These are phyloP conservation scores for Cryptotis parvus DNA, from an alignment of 2,113 vertebrate genomes.

Conservation along the genomic window DNA sequence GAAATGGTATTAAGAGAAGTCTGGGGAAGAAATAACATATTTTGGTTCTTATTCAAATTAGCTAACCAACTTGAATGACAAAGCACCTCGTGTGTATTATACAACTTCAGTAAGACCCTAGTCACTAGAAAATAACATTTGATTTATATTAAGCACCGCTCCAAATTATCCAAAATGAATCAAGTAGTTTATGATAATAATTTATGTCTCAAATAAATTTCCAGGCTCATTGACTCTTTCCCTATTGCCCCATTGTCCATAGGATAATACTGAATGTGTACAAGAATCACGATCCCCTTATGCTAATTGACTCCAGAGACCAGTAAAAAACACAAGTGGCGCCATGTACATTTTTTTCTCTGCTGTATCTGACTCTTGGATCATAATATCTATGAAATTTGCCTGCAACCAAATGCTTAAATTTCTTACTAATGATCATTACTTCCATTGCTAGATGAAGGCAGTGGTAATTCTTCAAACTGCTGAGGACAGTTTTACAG, in stretches of 20 bases:
- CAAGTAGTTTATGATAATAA: constrained; percentile 41
- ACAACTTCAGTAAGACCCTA: constrained; percentile 13
- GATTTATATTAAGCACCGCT: constrained; percentile 23
- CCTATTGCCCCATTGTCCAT: background rate
- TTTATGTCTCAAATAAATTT: background rate
- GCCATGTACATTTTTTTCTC: constrained; percentile 18
- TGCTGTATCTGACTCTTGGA: background rate
- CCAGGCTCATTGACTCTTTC: background rate
- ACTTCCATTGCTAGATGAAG: constrained; percentile 44
- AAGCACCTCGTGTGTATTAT: constrained; percentile 60
- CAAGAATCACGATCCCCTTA: background rate
- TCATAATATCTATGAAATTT: constrained; percentile 18
- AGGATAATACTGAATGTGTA: background rate
- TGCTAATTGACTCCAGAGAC: background rate
- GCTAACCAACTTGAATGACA: constrained; percentile 58
- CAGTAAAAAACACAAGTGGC: background rate
- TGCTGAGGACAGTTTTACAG: constrained; percentile 54
- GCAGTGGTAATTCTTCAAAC: constrained; percentile 42
- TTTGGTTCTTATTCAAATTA: constrained; percentile 64
- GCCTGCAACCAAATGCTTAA: constrained; percentile 48
- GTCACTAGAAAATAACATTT: constrained; percentile 37
- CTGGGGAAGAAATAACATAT: constrained; percentile 48
- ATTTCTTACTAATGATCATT: constrained; percentile 51
- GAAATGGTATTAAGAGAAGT: constrained; percentile 58
- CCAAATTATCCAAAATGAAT: constrained; percentile 16